A percentile compares a stretch with the other conserved stretches of the same genome.
These are phyloP conservation scores for Crocuta crocuta DNA, from an alignment of 2,113 vertebrate species.

Conservation along the genomic window DNA sequence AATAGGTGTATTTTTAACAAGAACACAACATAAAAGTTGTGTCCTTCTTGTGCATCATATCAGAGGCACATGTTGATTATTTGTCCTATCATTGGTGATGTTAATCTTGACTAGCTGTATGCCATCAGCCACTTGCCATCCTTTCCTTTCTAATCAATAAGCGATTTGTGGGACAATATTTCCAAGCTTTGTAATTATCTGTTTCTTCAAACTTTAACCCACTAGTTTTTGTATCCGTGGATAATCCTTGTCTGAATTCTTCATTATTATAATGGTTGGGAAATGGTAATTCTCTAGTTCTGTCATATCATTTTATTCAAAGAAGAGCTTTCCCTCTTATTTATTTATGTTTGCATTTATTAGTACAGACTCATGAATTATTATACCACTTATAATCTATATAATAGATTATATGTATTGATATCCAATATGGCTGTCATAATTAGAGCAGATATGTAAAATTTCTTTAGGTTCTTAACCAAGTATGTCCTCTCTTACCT, in stretches of 20 bases:
- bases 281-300: conserved; percentile 28
- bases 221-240: not conserved
- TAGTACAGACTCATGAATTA: not conserved
- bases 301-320: not conserved
- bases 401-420: not conserved
- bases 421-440: not conserved
- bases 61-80: not conserved
- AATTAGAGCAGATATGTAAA: not conserved
- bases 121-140: not conserved
- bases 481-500: not conserved
- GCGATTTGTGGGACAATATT: not conserved
- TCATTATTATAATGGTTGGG: not conserved
- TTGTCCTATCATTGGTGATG: not conserved
- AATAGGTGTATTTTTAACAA: not conserved
- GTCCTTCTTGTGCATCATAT: not conserved
- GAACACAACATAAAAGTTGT: not conserved
- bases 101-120: not conserved
- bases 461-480: not conserved
- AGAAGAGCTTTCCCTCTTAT: not conserved
- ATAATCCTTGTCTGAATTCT: conserved; percentile 10
- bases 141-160: not conserved
- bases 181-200: not conserved
- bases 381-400: not conserved
- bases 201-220: not conserved
- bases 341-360: not conserved